Conservation (phyloP, 2,797 vertebrate genomes). For the Sebastolobus alascanus region DNA sequence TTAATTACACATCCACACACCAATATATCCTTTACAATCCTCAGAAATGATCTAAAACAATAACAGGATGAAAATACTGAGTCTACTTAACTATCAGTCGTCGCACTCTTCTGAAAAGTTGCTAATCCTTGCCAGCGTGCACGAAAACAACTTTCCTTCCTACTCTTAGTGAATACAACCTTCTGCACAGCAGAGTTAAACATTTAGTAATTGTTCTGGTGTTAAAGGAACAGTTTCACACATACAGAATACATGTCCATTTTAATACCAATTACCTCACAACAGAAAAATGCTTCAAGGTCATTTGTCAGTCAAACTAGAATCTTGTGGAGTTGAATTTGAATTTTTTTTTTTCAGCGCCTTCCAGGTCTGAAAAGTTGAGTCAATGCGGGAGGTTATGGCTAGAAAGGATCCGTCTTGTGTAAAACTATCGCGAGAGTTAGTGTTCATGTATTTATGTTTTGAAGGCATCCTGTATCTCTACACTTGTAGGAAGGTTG, state of each 20-base stretch:
- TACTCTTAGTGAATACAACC: background rate
- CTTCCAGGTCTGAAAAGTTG: no score
- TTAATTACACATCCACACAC: constrained; percentile 1
- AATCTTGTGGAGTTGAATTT: background rate
- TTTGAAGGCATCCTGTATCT: no score
- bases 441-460: no score
- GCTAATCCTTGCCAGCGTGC: background rate
- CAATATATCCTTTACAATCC: background rate
- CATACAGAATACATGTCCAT: background rate
- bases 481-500: no score
- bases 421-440: no score
- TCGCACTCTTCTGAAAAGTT: background rate
- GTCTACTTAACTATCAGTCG: background rate
- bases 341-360: background rate
- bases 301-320: background rate
- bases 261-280: background rate
- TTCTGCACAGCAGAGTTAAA: background rate
- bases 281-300: background rate
- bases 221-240: background rate
- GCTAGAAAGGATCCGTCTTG: no score
- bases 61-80: background rate
- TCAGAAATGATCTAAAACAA: background rate
- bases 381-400: no score
- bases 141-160: background rate
- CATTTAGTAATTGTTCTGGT: background rate